A percentile compares a stretch with the other conserved stretches of the same genome.
These are phyloP conservation scores for Erebia aethiops DNA, from an alignment of 2,888 invertebrate genomes.

Conservation along the genomic window DNA sequence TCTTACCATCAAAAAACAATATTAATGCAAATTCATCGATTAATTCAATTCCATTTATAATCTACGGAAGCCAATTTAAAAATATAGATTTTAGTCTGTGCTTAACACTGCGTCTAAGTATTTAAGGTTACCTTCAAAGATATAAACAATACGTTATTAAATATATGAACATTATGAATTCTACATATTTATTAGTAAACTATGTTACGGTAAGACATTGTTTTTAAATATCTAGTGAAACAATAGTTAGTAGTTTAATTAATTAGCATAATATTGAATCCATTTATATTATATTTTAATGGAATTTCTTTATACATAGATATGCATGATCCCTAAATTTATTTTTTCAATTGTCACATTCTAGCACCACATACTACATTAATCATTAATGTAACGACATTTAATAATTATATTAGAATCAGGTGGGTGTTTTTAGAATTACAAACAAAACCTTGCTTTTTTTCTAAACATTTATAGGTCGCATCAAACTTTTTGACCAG, in stretches of 20 bases:
- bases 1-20: conserved; percentile 29
- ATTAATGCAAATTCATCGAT: conserved; percentile 28
- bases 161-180: conserved; percentile 53
- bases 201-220: conserved; percentile 63
- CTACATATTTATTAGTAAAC: conserved; percentile 48
- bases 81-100: conserved; percentile 38
- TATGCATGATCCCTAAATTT: conserved; percentile 35
- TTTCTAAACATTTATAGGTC: background rate
- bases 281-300: background rate
- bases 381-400: conserved; percentile 37
- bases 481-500: conserved; percentile 1
- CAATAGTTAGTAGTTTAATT: conserved; percentile 16
- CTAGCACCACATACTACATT: conserved; percentile 50
- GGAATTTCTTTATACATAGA: conserved; percentile 29
- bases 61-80: conserved; percentile 59
- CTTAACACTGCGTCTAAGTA: conserved; percentile 45
- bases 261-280: conserved; percentile 6
- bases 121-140: conserved; percentile 43
- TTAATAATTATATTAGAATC: conserved; percentile 41
- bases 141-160: conserved; percentile 55
- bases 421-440: conserved; percentile 47
- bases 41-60: conserved; percentile 35
- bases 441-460: conserved; percentile 6
- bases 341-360: conserved; percentile 37
- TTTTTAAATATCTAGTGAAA: conserved; percentile 34